A percentile compares a stretch with the other conserved stretches of the same genome.
These are phyloP conservation scores for Notarius lentiginosus DNA, from an alignment of 2,113 vertebrate species.

Conservation along the genomic window DNA sequence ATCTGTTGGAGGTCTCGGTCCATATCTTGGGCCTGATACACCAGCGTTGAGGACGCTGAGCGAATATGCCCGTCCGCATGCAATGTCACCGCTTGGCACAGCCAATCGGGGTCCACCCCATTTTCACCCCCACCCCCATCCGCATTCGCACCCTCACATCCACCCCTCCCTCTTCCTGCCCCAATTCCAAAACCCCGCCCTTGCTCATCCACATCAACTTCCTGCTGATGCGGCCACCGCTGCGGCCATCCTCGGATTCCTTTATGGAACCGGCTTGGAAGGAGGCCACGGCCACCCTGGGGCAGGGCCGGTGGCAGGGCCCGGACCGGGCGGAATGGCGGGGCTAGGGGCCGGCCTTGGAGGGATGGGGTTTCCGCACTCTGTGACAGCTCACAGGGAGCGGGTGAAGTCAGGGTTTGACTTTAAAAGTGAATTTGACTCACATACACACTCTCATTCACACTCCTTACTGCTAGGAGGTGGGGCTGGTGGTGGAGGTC, in stretches of 20 bases:
- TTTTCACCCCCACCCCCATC: slow-evolving; percentile 65
- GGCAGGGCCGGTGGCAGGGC: slow-evolving; percentile 73
- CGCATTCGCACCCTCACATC: slow-evolving; percentile 71
- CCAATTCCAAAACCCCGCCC: slow-evolving; percentile 75
- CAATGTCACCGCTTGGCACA: slow-evolving; percentile 85
- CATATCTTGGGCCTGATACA: slow-evolving; percentile 94
- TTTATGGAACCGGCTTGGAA: slow-evolving; percentile 75
- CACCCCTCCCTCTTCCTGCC: slow-evolving; percentile 79
- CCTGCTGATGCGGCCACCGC: slow-evolving; percentile 76
- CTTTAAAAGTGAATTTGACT: slow-evolving; percentile 75
- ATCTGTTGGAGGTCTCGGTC: slow-evolving; percentile 80
- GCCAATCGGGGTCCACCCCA: slow-evolving; percentile 69
- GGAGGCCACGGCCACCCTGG: slow-evolving; percentile 69
- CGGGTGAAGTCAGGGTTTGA: slow-evolving; percentile 93
- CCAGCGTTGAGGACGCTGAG: slow-evolving; percentile 94
- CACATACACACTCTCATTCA: slow-evolving; percentile 73
- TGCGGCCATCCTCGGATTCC: slow-evolving; percentile 76
- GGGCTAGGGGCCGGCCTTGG: slow-evolving; percentile 65
- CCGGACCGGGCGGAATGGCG: slow-evolving; percentile 72
- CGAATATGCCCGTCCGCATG: slow-evolving; percentile 95
- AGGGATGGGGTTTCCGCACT: slow-evolving; percentile 74
- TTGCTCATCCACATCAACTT: slow-evolving; percentile 73
- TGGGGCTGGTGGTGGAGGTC: slow-evolving; percentile 59
- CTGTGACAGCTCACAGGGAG: slow-evolving; percentile 82
- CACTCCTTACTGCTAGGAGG: slow-evolving; percentile 74